Base-by-base conservation (phyloP, 2,797 vertebrate species). In the Pangasius krempfi region DNA sequence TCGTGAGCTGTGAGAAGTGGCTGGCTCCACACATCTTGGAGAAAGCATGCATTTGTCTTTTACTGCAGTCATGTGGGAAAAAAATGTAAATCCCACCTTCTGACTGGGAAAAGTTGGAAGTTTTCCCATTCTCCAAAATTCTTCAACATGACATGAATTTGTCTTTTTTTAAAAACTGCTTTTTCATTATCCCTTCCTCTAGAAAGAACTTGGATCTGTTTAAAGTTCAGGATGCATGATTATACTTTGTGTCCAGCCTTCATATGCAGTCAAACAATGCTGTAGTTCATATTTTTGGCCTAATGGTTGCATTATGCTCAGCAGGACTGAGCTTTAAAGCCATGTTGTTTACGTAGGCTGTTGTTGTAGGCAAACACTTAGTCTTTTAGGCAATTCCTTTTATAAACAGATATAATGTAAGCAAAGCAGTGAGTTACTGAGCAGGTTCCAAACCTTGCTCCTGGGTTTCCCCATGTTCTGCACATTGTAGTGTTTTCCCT, bases 351-450 rank as follows among this genome's bases (percentile, higher is more conserved):
- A 88, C 80, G 54, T 79, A 72, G 76, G 68, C 25, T 80, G 56
- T 85, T 86, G 79, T 86, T 86, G 79, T 66, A 86, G 86, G 86
- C 79, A 89, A 86, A 83, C 78, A 86, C 70, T 22, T 83, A 83
- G 79, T 54, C 84, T 89, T 86, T 89, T 89, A 89, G 84, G 54
- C 68, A 82, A 76, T 89, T 86, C 56, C 68, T 64, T 82, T 89
- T 89, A 64, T 89, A 89, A 86, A 89, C 88, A 83, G 14, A 79
- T 62, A 52, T 58, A 75, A 82, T 68, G 37, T 88, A 86, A 88
- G 68, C 85, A 50, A 78, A 84, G 70, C 60, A 56, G 37, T 33
- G 27, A n/a, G 22, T 78, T 84, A 66, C 30, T 64, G 82, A 85
- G 56, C 76, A 85, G 30, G 30, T 84, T 84, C 47, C 62, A 62